These are phyloP conservation scores for Aphrophora alni DNA, from an alignment of 2,888 invertebrate species.

Conservation along the genomic window DNA sequence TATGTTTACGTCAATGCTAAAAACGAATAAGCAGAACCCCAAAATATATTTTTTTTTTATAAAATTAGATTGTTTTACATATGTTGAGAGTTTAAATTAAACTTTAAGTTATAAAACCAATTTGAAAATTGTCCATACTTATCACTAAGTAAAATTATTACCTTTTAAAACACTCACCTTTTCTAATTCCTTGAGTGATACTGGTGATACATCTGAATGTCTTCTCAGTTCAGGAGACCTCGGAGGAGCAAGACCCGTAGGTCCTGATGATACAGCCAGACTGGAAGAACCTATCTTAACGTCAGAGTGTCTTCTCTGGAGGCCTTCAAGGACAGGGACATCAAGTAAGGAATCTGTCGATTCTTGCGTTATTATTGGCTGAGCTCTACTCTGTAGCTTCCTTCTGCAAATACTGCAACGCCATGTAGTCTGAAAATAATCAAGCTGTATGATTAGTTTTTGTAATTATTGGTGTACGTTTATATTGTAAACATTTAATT, in stretches of 20 bases:
- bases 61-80: too few species aligned
- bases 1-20: too few species aligned
- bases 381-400: conserved; percentile 76
- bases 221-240: conserved; percentile 81
- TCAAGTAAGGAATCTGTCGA: conserved; percentile 85
- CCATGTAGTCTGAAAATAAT: conserved; percentile 76
- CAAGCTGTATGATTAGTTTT: too few species aligned
- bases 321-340: conserved; percentile 77
- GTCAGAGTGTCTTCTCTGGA: conserved; percentile 84
- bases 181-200: conserved; percentile 86
- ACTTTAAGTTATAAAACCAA: too few species aligned
- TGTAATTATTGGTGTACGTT: too few species aligned
- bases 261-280: conserved; percentile 56
- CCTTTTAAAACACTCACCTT: too few species aligned
- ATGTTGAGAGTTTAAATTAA: too few species aligned
- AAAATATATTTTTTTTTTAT: too few species aligned
- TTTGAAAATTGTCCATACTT: too few species aligned
- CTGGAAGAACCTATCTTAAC: conserved; percentile 65
- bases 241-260: conserved; percentile 75
- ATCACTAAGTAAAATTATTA: too few species aligned
- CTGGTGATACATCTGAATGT: conserved; percentile 87
- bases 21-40: too few species aligned
- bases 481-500: too few species aligned
- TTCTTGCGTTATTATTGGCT: conserved; percentile 72
- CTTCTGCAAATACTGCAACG: conserved; percentile 85